phyloP scores from a whole-genome alignment of 2,888 invertebrate species.

The Drosophila helvetica region DNA sequence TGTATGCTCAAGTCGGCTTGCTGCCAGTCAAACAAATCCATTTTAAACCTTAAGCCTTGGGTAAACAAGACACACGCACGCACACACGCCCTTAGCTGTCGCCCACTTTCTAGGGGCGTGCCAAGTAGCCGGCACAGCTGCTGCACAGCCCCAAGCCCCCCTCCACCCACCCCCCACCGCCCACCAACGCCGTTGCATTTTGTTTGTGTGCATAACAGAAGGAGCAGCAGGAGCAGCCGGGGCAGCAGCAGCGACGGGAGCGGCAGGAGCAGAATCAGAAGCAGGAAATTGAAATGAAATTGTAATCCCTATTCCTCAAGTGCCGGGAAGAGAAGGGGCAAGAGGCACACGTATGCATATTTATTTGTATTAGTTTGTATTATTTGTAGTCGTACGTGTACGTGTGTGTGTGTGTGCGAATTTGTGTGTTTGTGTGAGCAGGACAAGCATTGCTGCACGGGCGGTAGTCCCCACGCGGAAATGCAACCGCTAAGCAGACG shows the following conservation, averaged over 20 bases:
- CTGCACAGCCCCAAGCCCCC: constrained; percentile 8
- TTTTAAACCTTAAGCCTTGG: constrained; percentile 75
- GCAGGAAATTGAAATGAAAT: constrained; percentile 77
- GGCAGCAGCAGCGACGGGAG: constrained; percentile 49
- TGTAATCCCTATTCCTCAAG: constrained; percentile 73
- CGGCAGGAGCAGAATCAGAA: constrained; percentile 39
- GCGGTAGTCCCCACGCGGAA: constrained; percentile 53
- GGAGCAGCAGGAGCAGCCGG: constrained; percentile 1
- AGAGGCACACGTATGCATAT: constrained; percentile 64
- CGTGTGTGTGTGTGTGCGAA: background rate
- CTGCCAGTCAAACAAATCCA: constrained; percentile 79
- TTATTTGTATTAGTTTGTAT: constrained; percentile 36
- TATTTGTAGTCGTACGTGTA: background rate
- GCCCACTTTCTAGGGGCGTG: constrained; percentile 48
- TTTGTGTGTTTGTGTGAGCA: constrained; percentile 17
- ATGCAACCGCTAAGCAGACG: constrained; percentile 73
- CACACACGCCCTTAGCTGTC: constrained; percentile 24
- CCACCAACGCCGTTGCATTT: constrained; percentile 46
- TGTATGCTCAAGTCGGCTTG: constrained; percentile 63
- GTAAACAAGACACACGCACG: constrained; percentile 68
- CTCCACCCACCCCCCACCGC: too few species aligned
- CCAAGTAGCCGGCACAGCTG: constrained; percentile 56
- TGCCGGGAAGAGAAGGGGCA: constrained; percentile 42
- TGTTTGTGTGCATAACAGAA: constrained; percentile 64
- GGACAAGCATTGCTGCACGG: constrained; percentile 7